These are phyloP conservation scores for Phrynocephalus vlangalii DNA, from an alignment of 2,797 vertebrate genomes.

Conservation along the genomic window DNA sequence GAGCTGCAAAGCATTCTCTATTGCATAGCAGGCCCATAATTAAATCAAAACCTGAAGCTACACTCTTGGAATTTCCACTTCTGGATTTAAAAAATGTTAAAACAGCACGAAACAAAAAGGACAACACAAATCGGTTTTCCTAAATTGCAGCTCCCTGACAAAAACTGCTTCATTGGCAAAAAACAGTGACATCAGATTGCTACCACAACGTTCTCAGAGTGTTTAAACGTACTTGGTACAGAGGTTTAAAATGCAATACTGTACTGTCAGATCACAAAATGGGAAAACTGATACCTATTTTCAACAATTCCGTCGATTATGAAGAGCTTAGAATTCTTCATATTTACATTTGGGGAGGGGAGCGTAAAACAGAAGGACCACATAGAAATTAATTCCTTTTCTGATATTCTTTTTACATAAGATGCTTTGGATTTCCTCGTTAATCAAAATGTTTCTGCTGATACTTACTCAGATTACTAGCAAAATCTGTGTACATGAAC, in stretches of 20 bases:
- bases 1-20: neutral
- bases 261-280: neutral
- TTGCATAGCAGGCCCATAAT: no score
- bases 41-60: neutral
- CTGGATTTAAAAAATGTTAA: neutral
- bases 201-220: neutral
- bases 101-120: rapidly evolving
- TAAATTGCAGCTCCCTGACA: neutral
- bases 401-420: neutral
- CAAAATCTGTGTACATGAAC: neutral
- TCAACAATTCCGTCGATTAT: neutral
- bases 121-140: neutral
- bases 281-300: neutral
- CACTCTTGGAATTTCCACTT: neutral
- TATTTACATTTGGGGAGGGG: neutral
- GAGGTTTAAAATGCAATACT: neutral
- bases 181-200: rapidly evolving
- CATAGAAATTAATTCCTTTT: neutral
- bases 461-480: neutral
- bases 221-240: neutral
- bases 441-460: neutral
- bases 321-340: neutral
- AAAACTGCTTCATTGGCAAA: neutral
- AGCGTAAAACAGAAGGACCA: neutral
- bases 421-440: neutral